Percentiles rank a stretch among this genome's conserved stretches.
These are phyloP conservation scores for Acrossocheilus fasciatus DNA, from an alignment of 2,797 vertebrate species.

Conservation along the genomic window DNA sequence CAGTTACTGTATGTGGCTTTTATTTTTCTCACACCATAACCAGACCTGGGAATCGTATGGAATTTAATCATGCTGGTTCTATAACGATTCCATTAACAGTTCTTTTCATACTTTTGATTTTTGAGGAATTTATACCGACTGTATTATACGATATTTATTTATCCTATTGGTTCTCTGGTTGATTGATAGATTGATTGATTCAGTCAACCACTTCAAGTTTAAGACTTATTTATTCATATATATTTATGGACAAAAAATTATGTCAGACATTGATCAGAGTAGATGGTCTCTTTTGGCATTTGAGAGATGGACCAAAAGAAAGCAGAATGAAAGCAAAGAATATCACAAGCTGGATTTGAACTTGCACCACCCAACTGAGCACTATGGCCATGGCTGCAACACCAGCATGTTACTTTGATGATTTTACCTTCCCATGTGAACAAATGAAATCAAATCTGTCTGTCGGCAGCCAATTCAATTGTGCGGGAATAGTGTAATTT, in stretches of 20 bases:
- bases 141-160: too few relatives aligned
- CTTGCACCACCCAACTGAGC: neutral
- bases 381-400: neutral
- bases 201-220: neutral
- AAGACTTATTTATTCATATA: neutral
- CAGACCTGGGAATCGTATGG: neutral
- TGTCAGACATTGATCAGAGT: too few relatives aligned
- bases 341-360: neutral
- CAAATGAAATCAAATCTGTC: constrained; percentile 53
- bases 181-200: neutral
- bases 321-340: neutral
- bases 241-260: too few relatives aligned
- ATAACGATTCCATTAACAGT: neutral
- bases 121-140: neutral
- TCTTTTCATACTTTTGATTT: neutral
- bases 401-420: constrained; percentile 30
- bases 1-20: neutral
- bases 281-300: neutral
- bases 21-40: neutral
- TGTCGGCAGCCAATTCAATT: constrained; percentile 34
- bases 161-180: too few relatives aligned
- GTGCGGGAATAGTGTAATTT: constrained; percentile 43
- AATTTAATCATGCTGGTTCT: neutral
- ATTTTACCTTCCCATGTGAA: constrained; percentile 12
- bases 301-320: neutral